Evolutionary conservation across 2,113 vertebrate genomes (phyloP).

Genomic region (Zosterops borbonicus): DNA sequence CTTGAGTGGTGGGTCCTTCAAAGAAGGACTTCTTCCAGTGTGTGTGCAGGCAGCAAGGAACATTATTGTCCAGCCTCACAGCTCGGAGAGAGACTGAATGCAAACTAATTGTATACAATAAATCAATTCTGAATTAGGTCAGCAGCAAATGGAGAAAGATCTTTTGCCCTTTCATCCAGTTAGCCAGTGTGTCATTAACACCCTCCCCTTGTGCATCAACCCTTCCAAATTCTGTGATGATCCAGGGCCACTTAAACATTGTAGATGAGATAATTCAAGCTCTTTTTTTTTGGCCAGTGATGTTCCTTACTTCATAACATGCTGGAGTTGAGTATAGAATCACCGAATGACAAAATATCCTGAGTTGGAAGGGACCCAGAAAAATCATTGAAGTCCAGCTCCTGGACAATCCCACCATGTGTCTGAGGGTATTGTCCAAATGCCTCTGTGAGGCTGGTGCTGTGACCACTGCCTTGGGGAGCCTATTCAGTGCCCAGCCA

Average conservation of each 20-base stretch:
- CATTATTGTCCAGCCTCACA: background rate
- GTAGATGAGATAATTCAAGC: background rate
- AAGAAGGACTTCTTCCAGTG: background rate
- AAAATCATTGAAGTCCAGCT: background rate
- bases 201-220: background rate
- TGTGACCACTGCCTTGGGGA: background rate
- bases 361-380: background rate
- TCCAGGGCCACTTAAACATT: background rate
- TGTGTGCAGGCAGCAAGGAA: background rate
- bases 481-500: background rate
- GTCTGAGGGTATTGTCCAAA: background rate
- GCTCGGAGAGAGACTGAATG: background rate
- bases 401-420: background rate
- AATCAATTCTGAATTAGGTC: background rate
- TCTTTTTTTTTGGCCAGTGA: background rate
- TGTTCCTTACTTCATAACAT: background rate
- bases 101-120: constrained; percentile 1
- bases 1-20: background rate
- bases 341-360: background rate
- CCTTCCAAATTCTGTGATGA: background rate
- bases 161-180: background rate
- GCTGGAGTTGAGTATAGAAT: background rate
- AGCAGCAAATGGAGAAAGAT: background rate
- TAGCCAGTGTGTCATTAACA: background rate
- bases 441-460: background rate